Evolutionary conservation across 2,797 vertebrate genomes (phyloP), one percentile per base, ranked within the genome.

Genomic region (Spinibarbus caldwelli): DNA sequence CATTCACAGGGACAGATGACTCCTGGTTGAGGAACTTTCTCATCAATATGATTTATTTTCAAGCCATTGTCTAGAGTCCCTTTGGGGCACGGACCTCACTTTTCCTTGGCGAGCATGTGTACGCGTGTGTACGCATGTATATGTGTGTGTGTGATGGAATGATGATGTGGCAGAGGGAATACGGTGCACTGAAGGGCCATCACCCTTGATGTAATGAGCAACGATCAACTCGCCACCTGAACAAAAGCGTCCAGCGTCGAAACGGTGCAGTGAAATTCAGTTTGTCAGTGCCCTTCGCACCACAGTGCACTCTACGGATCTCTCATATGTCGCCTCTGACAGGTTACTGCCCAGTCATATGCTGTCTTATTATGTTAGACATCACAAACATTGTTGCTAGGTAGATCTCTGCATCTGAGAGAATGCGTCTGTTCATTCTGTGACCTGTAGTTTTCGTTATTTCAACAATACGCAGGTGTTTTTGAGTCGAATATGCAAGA

Each of bases 1-100:
- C 88, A 93, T 92, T 89, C 62, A 91, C 90, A 92, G 95, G 95
- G 91, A 95, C 96, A 94, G 96, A 97, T 96, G 96, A 95, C 95
- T 84, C 59, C 87, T 91, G 92, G 82, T 85, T 59, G 59, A 78
- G 84, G 29, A 78, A 67, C 76, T 82, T 86, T 85, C 79, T 88
- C 78, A 62, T 80, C 78, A 80, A 76, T 84, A 91, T 92, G 94
- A 95, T 94, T 95, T 92, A 92, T 93, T 91, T 83, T 89, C 92
- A 92, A 88, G 93, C 92, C 92, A 93, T 94, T 95, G 90, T 91
- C 89, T 82, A 90, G 88, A 92, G 91, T 47, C 93, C 91, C 90
- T 88, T 91, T 89, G 90, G 92, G 86, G 83, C 88, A 81, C 45
- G 52, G 87, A 86, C 85, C 72, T 81, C 73, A 52, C 89, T 84